phyloP scores from a whole-genome alignment of 2,113 vertebrate species.

The Channa maculata region DNA sequence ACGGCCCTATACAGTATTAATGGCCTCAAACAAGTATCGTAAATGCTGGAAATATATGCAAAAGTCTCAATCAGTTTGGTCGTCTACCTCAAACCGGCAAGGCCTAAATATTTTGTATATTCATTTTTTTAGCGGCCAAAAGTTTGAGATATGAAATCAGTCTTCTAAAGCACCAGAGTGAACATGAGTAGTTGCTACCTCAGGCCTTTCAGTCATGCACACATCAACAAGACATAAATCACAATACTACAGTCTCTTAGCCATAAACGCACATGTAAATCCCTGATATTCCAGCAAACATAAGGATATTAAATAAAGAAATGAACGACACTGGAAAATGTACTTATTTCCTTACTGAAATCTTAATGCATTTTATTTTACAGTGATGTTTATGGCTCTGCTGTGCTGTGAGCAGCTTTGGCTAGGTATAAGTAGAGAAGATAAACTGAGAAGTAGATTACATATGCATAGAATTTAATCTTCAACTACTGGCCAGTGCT shows the following conservation, averaged over 20 bases:
- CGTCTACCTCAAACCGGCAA: too few species aligned
- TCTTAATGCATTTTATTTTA: constrained; percentile 35
- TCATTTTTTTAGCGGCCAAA: too few species aligned
- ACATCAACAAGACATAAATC: constrained; percentile 45
- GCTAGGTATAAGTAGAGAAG: not conserved
- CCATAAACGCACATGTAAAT: constrained; percentile 25
- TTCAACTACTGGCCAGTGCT: too few species aligned
- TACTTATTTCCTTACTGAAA: constrained; percentile 29
- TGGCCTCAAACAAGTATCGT: too few species aligned
- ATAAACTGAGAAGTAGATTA: constrained; percentile 19
- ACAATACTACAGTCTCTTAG: constrained; percentile 20
- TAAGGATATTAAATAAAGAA: constrained; percentile 42
- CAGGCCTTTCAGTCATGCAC: constrained; percentile 42
- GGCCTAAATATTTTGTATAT: too few species aligned
- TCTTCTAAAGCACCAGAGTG: constrained; percentile 23
- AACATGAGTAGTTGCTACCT: constrained; percentile 29
- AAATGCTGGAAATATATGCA: too few species aligned
- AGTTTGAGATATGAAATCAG: constrained; percentile 5
- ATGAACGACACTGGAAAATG: constrained; percentile 20
- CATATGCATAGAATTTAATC: not conserved
- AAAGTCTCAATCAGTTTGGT: too few species aligned
- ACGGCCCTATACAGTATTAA: too few species aligned
- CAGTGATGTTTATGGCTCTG: constrained; percentile 35
- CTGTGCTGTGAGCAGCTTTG: constrained; percentile 1
- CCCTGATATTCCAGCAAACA: constrained; percentile 11